These are phyloP conservation scores for Triplophysa tibetana DNA, from an alignment of 2,113 vertebrate species.

Conservation along the genomic window DNA sequence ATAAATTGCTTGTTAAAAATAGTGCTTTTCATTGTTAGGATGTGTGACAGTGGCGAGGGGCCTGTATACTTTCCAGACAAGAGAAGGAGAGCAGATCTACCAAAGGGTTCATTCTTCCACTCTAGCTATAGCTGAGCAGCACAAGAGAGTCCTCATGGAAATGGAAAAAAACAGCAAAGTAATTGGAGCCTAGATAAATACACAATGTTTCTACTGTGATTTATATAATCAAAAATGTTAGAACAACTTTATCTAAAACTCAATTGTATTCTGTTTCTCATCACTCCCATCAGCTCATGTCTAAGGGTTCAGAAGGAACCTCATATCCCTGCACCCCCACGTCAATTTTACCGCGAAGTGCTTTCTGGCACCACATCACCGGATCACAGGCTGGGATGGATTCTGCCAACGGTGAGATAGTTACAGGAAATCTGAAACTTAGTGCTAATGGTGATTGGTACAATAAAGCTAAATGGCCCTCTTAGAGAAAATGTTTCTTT, in stretches of 20 bases:
- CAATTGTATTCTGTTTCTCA: not conserved
- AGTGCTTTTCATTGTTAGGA: conserved; percentile 70
- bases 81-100: conserved; percentile 95
- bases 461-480: not conserved
- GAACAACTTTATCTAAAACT: not conserved
- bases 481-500: too few species aligned
- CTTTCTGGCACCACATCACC: conserved; percentile 96
- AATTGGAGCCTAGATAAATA: conserved; percentile 56
- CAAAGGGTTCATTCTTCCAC: conserved; percentile 93
- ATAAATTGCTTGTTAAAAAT: not conserved
- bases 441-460: not conserved
- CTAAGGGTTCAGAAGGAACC: conserved; percentile 82
- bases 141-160: conserved; percentile 90
- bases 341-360: conserved; percentile 90
- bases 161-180: conserved; percentile 94
- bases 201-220: not conserved
- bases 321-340: conserved; percentile 91
- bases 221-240: not conserved
- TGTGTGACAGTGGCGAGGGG: conserved; percentile 94
- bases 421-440: not conserved
- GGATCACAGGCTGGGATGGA: conserved; percentile 83
- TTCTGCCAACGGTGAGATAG: conserved; percentile 75
- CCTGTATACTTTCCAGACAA: conserved; percentile 96
- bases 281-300: conserved; percentile 75
- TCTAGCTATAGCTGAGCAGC: conserved; percentile 90